Evolutionary conservation across 2,797 vertebrate genomes (phyloP).

Genomic region (Poecilia gillii): DNA sequence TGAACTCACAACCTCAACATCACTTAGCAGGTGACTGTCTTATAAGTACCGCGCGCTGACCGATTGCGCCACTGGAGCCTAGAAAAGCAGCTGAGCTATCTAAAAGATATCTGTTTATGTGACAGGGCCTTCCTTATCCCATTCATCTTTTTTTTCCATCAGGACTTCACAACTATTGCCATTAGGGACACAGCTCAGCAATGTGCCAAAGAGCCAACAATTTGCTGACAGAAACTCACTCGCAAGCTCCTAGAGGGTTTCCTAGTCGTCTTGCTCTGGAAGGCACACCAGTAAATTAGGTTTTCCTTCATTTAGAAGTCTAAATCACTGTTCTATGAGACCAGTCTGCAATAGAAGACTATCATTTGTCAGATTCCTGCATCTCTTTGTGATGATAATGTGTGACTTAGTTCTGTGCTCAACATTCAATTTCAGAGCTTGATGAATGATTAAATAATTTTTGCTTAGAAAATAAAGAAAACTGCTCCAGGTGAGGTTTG

Average conservation of each 20-base stretch:
- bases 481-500: background rate
- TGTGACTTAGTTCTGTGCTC: too few relatives aligned
- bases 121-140: background rate
- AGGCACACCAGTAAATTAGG: background rate
- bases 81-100: rapidly evolving
- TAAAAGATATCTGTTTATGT: background rate
- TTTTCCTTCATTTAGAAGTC: background rate
- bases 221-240: too few relatives aligned
- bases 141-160: background rate
- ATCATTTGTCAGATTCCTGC: background rate
- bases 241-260: background rate
- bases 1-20: background rate
- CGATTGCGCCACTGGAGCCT: background rate
- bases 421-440: too few relatives aligned
- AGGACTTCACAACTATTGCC: background rate
- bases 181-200: background rate
- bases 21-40: background rate
- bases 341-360: background rate
- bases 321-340: background rate
- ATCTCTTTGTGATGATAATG: too few relatives aligned
- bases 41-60: background rate
- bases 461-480: background rate
- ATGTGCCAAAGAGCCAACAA: background rate
- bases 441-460: too few relatives aligned
- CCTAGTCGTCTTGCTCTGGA: background rate